These are phyloP conservation scores for Phodopus roborovskii DNA, from an alignment of 2,113 vertebrate species.

Conservation along the genomic window DNA sequence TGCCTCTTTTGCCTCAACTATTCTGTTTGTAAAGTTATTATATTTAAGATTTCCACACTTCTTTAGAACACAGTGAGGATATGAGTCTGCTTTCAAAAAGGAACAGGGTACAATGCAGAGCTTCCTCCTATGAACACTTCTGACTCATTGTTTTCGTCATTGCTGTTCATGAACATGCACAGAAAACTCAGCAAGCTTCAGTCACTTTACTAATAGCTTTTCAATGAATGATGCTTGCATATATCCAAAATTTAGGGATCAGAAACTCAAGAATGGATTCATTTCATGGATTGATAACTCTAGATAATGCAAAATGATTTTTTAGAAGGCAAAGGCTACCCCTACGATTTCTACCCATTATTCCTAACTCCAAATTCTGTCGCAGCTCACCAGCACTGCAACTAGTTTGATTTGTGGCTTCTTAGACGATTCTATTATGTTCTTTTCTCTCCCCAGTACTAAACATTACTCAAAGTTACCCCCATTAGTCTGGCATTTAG, in stretches of 20 bases:
- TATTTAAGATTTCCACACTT: neutral
- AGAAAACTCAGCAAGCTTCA: neutral
- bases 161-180: neutral
- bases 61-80: neutral
- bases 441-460: neutral
- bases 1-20: neutral
- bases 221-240: neutral
- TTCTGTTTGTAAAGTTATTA: neutral
- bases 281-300: constrained; percentile 38
- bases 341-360: neutral
- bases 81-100: neutral
- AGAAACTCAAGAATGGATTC: neutral
- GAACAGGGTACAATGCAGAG: neutral
- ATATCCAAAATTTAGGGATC: neutral
- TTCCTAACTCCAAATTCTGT: neutral
- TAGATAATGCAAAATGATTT: constrained; percentile 27
- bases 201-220: neutral
- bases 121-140: neutral
- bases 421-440: neutral
- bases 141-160: neutral
- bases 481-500: neutral
- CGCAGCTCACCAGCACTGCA: neutral
- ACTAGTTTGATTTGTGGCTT: neutral
- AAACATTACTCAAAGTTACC: neutral
- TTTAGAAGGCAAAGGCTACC: neutral